Evolutionary conservation across 1,140 invertebrate genomes (phyloP), one percentile per base, ranked within the genome.

Genomic region (Pseudomyrmex sp.): DNA sequence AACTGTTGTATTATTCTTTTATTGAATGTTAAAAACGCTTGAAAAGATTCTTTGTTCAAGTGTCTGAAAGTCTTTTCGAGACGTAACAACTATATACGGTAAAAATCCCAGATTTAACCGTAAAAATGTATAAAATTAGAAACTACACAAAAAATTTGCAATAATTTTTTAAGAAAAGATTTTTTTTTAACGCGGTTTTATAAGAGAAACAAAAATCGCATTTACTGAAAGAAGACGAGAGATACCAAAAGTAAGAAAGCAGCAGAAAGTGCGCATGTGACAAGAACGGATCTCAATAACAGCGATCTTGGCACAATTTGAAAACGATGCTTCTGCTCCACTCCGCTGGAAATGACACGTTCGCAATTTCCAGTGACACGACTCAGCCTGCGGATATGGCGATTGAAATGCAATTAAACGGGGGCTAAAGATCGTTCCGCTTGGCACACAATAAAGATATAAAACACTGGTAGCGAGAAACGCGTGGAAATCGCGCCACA

Each of bases 381-480:
- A 69, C 12, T 65, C 10, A n/a, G 62, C 62, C 20, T 15, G 52
- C 52, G 52, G 18, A 56, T 77, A 20, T 18, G 20, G 13, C 62
- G 50, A 58, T 48, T 68, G 52, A 79, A 79, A 79, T 68, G 52
- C 50, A 79, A 79, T 79, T 79, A 69, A 79, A 54, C 2, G 15
- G 1, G 35, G 7, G 54, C 35, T 48, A 70, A 79, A 58, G 65
- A 79, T 70, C 65, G 20, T 58, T 2, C n/a, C 48, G 18, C 44
- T 79, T 35, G 54, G 18, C 62, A 15, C 23, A 5, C 56, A 56
- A 79, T 58, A 26, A 79, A 79, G 20, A 69, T 79, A 69, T 52
- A 13, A 52, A 12, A 13, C 20, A 26, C 20, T 23, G 15, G 1
- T 12, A 12, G 10, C 13, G 8, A 50, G 8, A 50, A 59, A 48